phyloP scores from a whole-genome alignment of 2,888 invertebrate genomes.

The Synanthedon vespiformis region DNA sequence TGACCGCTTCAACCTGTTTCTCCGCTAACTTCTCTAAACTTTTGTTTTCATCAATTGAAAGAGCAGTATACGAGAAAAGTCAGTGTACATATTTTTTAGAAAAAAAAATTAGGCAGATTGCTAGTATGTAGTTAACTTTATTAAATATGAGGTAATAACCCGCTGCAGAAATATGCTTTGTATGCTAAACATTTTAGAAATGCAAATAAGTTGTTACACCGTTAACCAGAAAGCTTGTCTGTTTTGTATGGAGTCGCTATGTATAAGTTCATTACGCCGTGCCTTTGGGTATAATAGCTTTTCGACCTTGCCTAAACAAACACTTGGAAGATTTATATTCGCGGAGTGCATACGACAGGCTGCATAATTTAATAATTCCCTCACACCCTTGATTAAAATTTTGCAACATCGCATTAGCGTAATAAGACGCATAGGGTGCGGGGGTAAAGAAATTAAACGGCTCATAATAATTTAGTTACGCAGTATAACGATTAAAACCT shows the following conservation, averaged over 20 bases:
- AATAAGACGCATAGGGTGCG: slow-evolving; percentile 52
- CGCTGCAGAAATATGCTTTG: too few species aligned
- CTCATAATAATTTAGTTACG: slow-evolving; percentile 64
- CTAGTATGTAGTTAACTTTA: too few species aligned
- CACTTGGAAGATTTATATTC: slow-evolving; percentile 49
- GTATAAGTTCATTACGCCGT: slow-evolving; percentile 22
- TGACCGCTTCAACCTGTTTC: too few species aligned
- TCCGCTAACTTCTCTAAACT: too few species aligned
- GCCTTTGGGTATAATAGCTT: slow-evolving; percentile 23
- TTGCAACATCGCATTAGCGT: slow-evolving; percentile 58
- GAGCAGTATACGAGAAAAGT: too few species aligned
- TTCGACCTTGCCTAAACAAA: slow-evolving; percentile 43
- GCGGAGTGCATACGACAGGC: slow-evolving; percentile 64
- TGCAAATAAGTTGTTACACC: neutral
- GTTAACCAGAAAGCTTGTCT: slow-evolving; percentile 1
- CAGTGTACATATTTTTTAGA: too few species aligned
- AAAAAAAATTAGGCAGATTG: too few species aligned
- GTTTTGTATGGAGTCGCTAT: slow-evolving; percentile 19
- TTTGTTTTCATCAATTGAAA: too few species aligned
- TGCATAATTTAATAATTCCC: slow-evolving; percentile 67
- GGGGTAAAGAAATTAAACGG: slow-evolving; percentile 61
- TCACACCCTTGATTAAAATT: slow-evolving; percentile 69
- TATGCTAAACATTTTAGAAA: neutral
- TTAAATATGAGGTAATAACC: too few species aligned
- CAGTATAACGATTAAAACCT: slow-evolving; percentile 64